These are phyloP conservation scores for Alces alces DNA, from an alignment of 2,113 vertebrate species.

Conservation along the genomic window DNA sequence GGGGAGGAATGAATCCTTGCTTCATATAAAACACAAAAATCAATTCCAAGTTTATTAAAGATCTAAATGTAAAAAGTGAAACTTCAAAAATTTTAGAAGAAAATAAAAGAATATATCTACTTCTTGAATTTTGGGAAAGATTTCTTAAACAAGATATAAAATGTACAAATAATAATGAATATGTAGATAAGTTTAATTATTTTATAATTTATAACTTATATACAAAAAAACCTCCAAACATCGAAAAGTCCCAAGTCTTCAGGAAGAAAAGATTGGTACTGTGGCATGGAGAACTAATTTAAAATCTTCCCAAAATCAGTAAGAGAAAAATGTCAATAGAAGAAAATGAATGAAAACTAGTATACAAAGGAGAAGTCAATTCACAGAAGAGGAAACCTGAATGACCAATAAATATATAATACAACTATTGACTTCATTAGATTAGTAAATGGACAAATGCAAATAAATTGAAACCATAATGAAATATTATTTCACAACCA, in stretches of 20 bases:
- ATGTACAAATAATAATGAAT: not conserved
- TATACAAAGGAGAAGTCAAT: not conserved
- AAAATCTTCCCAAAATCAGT: not conserved
- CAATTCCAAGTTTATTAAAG: not conserved
- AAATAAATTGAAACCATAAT: slow-evolving; percentile 6
- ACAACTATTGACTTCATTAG: not conserved
- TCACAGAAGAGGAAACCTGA: not conserved
- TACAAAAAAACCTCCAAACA: not conserved
- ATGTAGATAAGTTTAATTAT: not conserved
- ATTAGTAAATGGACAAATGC: not conserved
- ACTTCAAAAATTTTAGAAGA: not conserved
- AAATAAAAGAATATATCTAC: not conserved
- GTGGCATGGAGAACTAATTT: not conserved
- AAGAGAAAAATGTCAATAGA: not conserved
- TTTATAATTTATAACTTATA: not conserved
- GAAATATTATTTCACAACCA: not conserved
- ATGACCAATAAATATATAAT: not conserved
- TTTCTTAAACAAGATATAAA: slow-evolving; percentile 13
- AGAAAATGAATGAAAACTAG: not conserved
- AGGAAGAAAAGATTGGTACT: not conserved
- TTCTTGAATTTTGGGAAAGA: not conserved
- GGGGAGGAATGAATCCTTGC: not conserved
- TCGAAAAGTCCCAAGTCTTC: not conserved
- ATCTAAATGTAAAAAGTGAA: not conserved
- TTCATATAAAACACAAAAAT: not conserved